Percentiles rank a stretch among this genome's conserved stretches.
Conservation (phyloP, 2,113 vertebrate genomes). For the Antechinus flavipes region DNA sequence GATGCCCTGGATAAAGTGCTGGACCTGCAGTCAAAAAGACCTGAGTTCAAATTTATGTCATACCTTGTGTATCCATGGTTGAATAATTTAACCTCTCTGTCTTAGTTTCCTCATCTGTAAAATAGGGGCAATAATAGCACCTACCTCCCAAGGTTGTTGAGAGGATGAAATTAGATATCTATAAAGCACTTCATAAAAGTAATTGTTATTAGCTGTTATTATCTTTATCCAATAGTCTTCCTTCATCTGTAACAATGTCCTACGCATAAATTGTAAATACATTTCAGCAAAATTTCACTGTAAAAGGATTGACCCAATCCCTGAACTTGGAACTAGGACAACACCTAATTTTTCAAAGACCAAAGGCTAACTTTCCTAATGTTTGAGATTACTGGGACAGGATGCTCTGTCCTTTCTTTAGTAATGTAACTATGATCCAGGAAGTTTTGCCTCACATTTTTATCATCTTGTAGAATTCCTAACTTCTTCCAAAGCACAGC, state of each 20-base stretch:
- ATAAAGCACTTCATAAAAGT: background rate
- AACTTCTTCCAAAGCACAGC: background rate
- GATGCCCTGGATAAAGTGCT: background rate
- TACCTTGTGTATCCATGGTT: background rate
- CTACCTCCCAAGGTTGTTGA: no score
- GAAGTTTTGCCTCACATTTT: background rate
- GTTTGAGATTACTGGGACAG: background rate
- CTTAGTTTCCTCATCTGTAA: background rate
- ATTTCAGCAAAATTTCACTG: background rate
- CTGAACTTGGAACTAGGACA: background rate
- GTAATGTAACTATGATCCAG: background rate
- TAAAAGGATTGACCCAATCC: background rate
- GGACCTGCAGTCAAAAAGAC: background rate
- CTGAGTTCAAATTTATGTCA: background rate
- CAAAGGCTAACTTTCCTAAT: background rate
- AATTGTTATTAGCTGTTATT: background rate
- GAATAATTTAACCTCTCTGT: background rate
- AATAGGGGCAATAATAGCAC: background rate
- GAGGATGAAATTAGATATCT: background rate
- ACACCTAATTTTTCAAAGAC: background rate
- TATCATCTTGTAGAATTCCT: background rate
- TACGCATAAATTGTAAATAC: background rate
- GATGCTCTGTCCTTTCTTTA: background rate
- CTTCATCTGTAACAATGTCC: conserved; percentile 5
- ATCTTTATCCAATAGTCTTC: background rate